Percentiles rank a stretch among this genome's conserved stretches.
Conservation (phyloP, 2,888 invertebrate species). For the Chymomyza procnemis region DNA sequence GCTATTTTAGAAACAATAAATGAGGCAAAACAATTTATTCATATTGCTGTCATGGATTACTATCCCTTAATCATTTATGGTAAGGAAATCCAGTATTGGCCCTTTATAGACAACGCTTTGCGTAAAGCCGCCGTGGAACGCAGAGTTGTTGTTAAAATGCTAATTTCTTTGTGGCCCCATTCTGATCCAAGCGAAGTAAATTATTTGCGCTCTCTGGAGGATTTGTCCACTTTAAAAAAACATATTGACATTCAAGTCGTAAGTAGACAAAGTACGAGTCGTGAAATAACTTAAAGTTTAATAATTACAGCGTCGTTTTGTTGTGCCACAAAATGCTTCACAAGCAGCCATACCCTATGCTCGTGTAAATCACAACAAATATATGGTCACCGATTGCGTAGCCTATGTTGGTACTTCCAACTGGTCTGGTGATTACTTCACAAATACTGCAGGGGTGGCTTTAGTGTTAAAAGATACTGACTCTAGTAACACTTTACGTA, state of each 20-base stretch:
- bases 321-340: constrained; percentile 88
- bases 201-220: constrained; percentile 88
- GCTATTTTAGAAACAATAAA: constrained; percentile 90
- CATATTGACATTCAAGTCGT: constrained; percentile 88
- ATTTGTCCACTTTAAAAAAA: constrained; percentile 79
- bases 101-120: constrained; percentile 93
- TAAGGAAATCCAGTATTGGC: constrained; percentile 90
- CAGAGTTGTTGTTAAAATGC: constrained; percentile 86
- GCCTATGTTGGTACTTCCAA: constrained; percentile 99
- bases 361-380: constrained; percentile 98
- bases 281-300: background rate
- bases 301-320: constrained; percentile 81
- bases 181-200: constrained; percentile 86
- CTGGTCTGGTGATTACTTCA: constrained; percentile 99
- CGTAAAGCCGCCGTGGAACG: constrained; percentile 90
- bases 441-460: constrained; percentile 92
- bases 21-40: constrained; percentile 89
- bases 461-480: constrained; percentile 81
- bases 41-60: constrained; percentile 99
- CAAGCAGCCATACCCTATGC: constrained; percentile 92
- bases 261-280: constrained; percentile 22
- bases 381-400: constrained; percentile 97
- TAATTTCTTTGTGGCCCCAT: constrained; percentile 94
- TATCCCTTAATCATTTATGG: constrained; percentile 89
- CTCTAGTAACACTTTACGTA: constrained; percentile 82